Evolutionary conservation across 2,888 invertebrate genomes (phyloP).

Genomic region (Cephus pulcher): DNA sequence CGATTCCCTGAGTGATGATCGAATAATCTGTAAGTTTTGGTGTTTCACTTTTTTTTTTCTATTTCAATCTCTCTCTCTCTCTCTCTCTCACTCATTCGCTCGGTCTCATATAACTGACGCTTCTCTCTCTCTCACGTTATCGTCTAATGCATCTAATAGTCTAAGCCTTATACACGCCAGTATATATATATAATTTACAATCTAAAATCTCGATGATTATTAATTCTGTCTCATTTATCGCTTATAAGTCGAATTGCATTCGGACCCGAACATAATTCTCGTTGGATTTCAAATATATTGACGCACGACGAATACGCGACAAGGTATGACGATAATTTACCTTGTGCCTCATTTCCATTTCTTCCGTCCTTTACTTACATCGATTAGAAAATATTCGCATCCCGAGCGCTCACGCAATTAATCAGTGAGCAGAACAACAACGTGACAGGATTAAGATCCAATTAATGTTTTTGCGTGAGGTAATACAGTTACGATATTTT

Average conservation of each 20-base stretch:
- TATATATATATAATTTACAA: background rate
- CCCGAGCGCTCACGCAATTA: background rate
- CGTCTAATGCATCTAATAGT: background rate
- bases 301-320: background rate
- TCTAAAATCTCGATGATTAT: background rate
- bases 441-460: background rate
- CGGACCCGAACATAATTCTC: background rate
- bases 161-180: background rate
- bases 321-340: background rate
- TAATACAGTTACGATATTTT: background rate
- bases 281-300: background rate
- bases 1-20: conserved; percentile 21
- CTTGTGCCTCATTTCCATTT: too few species aligned
- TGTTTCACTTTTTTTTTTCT: conserved; percentile 9
- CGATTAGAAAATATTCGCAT: background rate
- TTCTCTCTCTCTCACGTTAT: background rate
- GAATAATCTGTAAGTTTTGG: conserved; percentile 13
- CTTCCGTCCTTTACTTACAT: too few species aligned
- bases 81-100: too few species aligned
- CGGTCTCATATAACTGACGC: too few species aligned
- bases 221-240: background rate
- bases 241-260: background rate
- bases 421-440: background rate
- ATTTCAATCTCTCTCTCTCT: background rate
- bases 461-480: too few species aligned